Percentiles rank a stretch among this genome's conserved stretches.
Evolutionary conservation across 1,140 invertebrate genomes (phyloP).

Genomic region (Aphidius ervi): DNA sequence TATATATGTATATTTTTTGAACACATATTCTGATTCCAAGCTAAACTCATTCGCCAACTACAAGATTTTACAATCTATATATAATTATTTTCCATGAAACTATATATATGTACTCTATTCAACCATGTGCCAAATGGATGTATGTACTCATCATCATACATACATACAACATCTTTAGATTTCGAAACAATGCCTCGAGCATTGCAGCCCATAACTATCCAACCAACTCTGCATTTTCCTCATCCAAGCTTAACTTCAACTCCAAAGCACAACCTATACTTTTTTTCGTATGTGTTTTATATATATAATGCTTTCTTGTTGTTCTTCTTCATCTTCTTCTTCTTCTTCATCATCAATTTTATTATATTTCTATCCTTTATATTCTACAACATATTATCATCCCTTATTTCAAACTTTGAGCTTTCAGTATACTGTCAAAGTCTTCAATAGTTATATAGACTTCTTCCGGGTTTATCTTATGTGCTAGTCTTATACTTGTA

Average conservation of each 20-base stretch:
- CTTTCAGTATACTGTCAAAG: too few relatives aligned
- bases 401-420: too few relatives aligned
- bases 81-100: not conserved
- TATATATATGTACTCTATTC: too few relatives aligned
- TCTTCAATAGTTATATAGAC: too few relatives aligned
- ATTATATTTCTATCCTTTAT: too few relatives aligned
- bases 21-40: not conserved
- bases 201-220: conserved; percentile 30
- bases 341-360: conserved; percentile 22
- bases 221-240: conserved; percentile 12
- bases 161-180: conserved; percentile 31
- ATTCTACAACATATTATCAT: too few relatives aligned
- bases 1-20: too few relatives aligned
- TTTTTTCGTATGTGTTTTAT: too few relatives aligned
- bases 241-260: conserved; percentile 6
- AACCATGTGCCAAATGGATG: conserved; percentile 29
- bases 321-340: conserved; percentile 22
- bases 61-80: not conserved
- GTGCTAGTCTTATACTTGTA: not conserved
- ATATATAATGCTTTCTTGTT: too few relatives aligned
- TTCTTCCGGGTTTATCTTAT: too few relatives aligned
- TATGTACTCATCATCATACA: conserved; percentile 29
- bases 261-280: not conserved
- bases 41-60: not conserved
- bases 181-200: conserved; percentile 48